A percentile compares a stretch with the other conserved stretches of the same genome.
phyloP scores from a whole-genome alignment of 2,888 invertebrate genomes.

The Andrena flavipes region DNA sequence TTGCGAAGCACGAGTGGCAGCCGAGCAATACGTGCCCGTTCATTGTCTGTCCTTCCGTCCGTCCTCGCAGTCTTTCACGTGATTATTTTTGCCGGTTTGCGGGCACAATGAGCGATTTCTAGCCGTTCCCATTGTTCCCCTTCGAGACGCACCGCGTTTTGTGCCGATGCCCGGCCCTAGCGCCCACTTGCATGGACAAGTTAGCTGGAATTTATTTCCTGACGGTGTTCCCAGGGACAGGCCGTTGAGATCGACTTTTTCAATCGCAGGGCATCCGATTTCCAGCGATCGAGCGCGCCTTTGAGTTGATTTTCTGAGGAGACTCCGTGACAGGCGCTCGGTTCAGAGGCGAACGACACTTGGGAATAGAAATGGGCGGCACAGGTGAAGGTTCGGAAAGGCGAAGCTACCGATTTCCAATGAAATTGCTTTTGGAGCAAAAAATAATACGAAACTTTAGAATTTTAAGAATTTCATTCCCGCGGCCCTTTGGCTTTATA shows the following conservation, averaged over 20 bases:
- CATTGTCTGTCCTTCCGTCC: constrained; percentile 76
- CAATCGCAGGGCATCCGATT: background rate
- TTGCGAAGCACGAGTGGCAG: constrained; percentile 73
- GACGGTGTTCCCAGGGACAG: constrained; percentile 43
- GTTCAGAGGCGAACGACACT: too few relatives aligned
- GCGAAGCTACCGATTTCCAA: too few relatives aligned
- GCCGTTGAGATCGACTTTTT: constrained; percentile 6
- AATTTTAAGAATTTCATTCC: too few relatives aligned
- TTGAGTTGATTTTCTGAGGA: background rate
- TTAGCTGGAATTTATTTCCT: constrained; percentile 70
- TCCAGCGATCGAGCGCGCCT: background rate
- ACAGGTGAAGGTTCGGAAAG: too few relatives aligned
- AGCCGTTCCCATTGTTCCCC: constrained; percentile 77
- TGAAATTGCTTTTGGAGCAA: too few relatives aligned
- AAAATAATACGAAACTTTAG: too few relatives aligned
- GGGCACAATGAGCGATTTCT: constrained; percentile 79
- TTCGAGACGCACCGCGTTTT: constrained; percentile 74
- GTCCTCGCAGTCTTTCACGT: constrained; percentile 75
- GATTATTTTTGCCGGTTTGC: constrained; percentile 77
- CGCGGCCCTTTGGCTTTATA: too few relatives aligned
- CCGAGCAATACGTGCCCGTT: constrained; percentile 72
- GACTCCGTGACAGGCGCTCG: too few relatives aligned
- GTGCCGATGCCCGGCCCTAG: constrained; percentile 66
- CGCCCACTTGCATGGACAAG: constrained; percentile 69
- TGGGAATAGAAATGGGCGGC: too few relatives aligned